Percentiles rank a stretch among this genome's conserved stretches.
These are phyloP conservation scores for Shargacucullia verbasci DNA, from an alignment of 2,888 invertebrate genomes.

Conservation along the genomic window DNA sequence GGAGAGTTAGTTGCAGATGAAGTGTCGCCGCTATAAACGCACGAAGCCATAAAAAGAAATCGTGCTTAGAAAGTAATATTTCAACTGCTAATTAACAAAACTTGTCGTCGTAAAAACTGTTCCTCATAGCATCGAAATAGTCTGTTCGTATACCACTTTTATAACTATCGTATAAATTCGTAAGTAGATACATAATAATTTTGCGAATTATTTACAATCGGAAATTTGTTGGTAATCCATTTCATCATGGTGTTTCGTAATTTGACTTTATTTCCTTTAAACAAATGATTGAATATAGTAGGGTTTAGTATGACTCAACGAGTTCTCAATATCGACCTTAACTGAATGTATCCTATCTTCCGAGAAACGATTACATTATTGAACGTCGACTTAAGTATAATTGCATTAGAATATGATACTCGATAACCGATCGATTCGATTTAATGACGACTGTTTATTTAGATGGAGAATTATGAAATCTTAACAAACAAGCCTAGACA, in stretches of 20 bases:
- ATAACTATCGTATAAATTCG: not conserved
- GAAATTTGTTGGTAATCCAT: not conserved
- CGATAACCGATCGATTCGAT: constrained; percentile 15
- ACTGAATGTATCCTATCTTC: constrained; percentile 31
- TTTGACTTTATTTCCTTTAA: too few species aligned
- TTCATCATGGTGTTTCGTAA: not conserved
- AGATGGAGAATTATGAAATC: not conserved
- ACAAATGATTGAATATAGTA: too few species aligned
- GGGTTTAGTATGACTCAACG: not conserved
- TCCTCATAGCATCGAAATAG: constrained; percentile 10
- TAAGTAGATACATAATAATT: too few species aligned
- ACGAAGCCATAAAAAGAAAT: constrained; percentile 18
- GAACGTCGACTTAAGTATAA: constrained; percentile 10
- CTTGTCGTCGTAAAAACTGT: constrained; percentile 6
- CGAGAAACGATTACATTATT: constrained; percentile 24
- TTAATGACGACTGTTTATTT: not conserved
- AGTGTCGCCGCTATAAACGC: constrained; percentile 1
- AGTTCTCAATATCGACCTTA: not conserved
- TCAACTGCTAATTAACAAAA: constrained; percentile 31
- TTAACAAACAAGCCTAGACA: not conserved
- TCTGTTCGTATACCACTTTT: too few species aligned
- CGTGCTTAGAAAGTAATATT: constrained; percentile 40
- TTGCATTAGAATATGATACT: constrained; percentile 20
- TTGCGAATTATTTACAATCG: too few species aligned
- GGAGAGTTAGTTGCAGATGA: too few species aligned